Conservation (phyloP, 2,797 vertebrate species). For the Liparis tanakae region DNA sequence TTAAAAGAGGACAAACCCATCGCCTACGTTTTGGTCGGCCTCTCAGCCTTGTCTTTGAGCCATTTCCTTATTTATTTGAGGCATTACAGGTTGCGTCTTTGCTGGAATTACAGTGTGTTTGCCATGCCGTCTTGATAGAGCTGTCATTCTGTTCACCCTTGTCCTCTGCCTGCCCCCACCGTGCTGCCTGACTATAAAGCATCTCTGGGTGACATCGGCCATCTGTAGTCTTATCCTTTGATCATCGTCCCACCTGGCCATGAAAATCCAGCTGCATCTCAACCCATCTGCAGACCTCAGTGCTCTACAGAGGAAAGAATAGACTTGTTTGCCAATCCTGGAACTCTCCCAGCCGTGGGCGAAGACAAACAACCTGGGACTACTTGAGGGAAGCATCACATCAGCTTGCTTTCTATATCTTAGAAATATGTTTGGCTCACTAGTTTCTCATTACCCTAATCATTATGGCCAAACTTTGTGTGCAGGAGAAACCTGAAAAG, state of each 20-base stretch:
- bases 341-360: constrained; percentile 22
- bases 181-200: constrained; percentile 45
- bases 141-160: constrained; percentile 48
- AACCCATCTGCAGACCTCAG: constrained; percentile 40
- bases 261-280: constrained; percentile 56
- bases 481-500: background rate
- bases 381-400: background rate
- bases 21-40: background rate
- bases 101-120: constrained; percentile 12
- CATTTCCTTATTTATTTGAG: constrained; percentile 6
- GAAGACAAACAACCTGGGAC: constrained; percentile 17
- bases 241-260: constrained; percentile 62
- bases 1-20: constrained; percentile 19
- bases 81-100: constrained; percentile 2
- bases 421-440: background rate
- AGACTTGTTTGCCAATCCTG: constrained; percentile 17
- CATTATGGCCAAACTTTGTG: background rate
- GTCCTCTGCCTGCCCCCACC: constrained; percentile 46
- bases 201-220: constrained; percentile 63
- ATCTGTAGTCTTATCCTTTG: constrained; percentile 69
- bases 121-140: constrained; percentile 32
- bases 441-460: background rate
- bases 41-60: background rate
- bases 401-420: background rate
- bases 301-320: constrained; percentile 34